Base-by-base conservation (phyloP, 2,888 invertebrate genomes). In the Amiota mariae region DNA sequence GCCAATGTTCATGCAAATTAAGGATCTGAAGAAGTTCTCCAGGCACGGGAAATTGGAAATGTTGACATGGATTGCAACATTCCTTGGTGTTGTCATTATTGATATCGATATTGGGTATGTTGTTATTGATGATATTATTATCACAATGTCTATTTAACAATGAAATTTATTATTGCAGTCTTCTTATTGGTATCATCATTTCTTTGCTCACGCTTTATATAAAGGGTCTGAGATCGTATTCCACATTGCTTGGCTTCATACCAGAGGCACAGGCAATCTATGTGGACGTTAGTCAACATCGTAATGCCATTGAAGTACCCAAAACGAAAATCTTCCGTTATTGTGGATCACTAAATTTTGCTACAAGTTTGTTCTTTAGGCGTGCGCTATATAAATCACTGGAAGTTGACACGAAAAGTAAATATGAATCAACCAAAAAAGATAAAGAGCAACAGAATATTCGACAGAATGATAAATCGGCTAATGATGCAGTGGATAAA, bases 91-190 rank as follows among this genome's bases (percentile, higher is more conserved):
- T 0, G 92, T 94, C 12, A 82, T 96, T 74, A 90, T 96, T 68
- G 94, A 94, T 85, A 95, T 96, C 76, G 96, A 96, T 85, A 91
- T 94, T 78, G 97, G 96, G 93, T 93, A 80, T 88, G 90, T 59
- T 0, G 2, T 1, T 24, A 11, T 46, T 36, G 36, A 36, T 36
- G n/a, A n/a, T n/a, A n/a, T n/a, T n/a, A 36, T 8, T 20, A 15
- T 13, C 0, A 2, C 8, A 49, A 8, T 56, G 11, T 49, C 56
- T 47, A 9, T n/a, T 11, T 12, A 1, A 46, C n/a, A 63, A 20
- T 46, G 12, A 24, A 18, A 12, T 8, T 24, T 46, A 13, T 15
- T 71, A n/a, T 56, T 80, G 10, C 73, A 90, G 90, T 1, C 87
- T 94, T 11, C 83, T 93, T 0, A 89, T 91, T 54, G 96, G 96